These are phyloP conservation scores for Hylyphantes graminicola DNA, from an alignment of 1,140 invertebrate genomes.

Conservation along the genomic window DNA sequence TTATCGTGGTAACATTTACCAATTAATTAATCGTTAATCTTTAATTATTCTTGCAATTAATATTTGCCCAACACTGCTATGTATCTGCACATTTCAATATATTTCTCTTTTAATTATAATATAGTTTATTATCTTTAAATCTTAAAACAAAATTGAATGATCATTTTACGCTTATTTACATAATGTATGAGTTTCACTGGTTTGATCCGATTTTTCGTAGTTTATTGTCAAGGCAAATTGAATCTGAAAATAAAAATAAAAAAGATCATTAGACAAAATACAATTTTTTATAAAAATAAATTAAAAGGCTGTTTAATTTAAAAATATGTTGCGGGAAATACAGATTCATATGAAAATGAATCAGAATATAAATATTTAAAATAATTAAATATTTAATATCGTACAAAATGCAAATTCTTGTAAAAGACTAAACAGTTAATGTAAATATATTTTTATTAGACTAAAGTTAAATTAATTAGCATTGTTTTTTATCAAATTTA, in stretches of 20 bases:
- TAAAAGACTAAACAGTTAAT: too few species aligned
- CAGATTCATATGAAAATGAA: background rate
- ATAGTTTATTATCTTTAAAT: background rate
- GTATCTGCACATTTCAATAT: background rate
- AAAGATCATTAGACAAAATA: background rate
- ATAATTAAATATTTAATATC: background rate
- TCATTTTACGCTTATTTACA: too few species aligned
- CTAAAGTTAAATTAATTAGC: too few species aligned
- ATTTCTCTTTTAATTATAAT: background rate
- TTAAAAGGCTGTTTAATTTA: background rate
- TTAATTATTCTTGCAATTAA: too few species aligned
- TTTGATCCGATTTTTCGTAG: conserved; percentile 21
- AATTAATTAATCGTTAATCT: too few species aligned
- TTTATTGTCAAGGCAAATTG: conserved; percentile 45
- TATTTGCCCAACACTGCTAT: too few species aligned
- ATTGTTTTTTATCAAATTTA: too few species aligned
- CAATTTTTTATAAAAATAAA: background rate
- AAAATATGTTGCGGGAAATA: background rate
- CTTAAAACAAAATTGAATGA: too few species aligned
- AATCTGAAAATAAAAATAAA: conserved; percentile 30
- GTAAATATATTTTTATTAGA: too few species aligned
- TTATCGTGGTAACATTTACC: too few species aligned
- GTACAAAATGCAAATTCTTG: too few species aligned
- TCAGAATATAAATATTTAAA: background rate
- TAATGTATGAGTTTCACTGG: background rate